A percentile compares a stretch with the other conserved stretches of the same genome.
phyloP scores from a whole-genome alignment of 2,113 vertebrate genomes.

The Dromaius novaehollandiae region DNA sequence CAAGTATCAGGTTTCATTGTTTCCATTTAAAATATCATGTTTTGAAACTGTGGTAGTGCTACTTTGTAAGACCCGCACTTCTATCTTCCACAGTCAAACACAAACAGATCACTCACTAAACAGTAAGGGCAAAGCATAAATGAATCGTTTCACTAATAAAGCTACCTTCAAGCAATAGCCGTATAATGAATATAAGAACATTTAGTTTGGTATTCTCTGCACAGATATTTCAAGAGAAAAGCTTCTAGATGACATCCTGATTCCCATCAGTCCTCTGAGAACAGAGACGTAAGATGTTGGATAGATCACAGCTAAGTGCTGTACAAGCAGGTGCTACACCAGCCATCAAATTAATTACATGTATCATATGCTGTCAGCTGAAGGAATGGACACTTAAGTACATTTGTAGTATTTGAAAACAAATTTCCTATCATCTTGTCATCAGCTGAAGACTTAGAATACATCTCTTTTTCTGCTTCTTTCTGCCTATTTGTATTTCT shows the following conservation, averaged over 20 bases:
- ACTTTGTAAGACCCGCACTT: neutral
- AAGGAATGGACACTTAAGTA: neutral
- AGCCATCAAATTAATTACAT: neutral
- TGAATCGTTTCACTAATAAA: slow-evolving; percentile 64
- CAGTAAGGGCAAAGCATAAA: slow-evolving; percentile 62
- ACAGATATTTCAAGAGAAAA: slow-evolving; percentile 23
- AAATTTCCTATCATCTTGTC: neutral
- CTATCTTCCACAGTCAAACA: slow-evolving; percentile 36
- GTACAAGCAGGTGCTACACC: neutral
- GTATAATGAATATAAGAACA: slow-evolving; percentile 19
- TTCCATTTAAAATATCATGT: neutral
- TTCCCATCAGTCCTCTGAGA: neutral
- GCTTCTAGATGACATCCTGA: neutral
- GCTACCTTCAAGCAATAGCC: slow-evolving; percentile 8
- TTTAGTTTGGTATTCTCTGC: neutral
- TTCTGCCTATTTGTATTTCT: neutral
- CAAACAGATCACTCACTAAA: slow-evolving; percentile 54
- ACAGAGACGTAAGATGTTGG: neutral
- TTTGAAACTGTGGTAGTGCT: neutral
- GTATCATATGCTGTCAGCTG: neutral
- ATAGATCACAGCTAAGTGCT: neutral
- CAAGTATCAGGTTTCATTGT: neutral
- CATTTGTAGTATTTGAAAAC: neutral
- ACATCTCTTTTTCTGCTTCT: neutral
- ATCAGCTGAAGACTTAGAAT: neutral